Evolutionary conservation across 1,140 invertebrate genomes (phyloP).

Genomic region (Geopemphigus sp.): DNA sequence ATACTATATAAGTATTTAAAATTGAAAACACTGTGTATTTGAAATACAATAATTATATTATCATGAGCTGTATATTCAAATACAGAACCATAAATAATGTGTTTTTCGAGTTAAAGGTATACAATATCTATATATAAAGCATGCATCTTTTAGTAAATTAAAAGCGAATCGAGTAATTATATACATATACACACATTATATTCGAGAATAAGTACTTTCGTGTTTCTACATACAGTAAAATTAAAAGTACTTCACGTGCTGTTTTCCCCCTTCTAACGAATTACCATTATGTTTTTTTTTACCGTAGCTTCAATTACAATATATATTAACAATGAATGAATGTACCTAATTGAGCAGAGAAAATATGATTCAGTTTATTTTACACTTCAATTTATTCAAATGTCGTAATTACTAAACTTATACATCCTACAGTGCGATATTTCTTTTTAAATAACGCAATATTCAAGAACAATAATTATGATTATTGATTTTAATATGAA

Average conservation of each 20-base stretch:
- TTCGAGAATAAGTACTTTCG: not conserved
- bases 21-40: slow-evolving; percentile 26
- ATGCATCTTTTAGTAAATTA: not conserved
- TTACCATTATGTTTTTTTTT: not conserved
- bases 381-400: not conserved
- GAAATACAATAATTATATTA: slow-evolving; percentile 46
- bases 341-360: not conserved
- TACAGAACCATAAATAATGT: slow-evolving; percentile 18
- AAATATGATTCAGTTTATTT: not conserved
- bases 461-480: too few relatives aligned
- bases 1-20: not conserved
- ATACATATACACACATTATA: too few relatives aligned
- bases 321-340: not conserved
- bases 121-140: not conserved
- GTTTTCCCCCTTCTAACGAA: not conserved
- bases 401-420: not conserved
- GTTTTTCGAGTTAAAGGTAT: not conserved
- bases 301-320: not conserved
- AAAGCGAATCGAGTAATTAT: too few relatives aligned
- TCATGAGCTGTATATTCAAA: slow-evolving; percentile 45
- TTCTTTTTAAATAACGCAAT: not conserved
- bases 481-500: too few relatives aligned
- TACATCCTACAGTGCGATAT: not conserved
- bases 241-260: slow-evolving; percentile 5
- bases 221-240: not conserved